Evolutionary conservation across 2,888 invertebrate genomes (phyloP).

Genomic region (Lingula anatina): DNA sequence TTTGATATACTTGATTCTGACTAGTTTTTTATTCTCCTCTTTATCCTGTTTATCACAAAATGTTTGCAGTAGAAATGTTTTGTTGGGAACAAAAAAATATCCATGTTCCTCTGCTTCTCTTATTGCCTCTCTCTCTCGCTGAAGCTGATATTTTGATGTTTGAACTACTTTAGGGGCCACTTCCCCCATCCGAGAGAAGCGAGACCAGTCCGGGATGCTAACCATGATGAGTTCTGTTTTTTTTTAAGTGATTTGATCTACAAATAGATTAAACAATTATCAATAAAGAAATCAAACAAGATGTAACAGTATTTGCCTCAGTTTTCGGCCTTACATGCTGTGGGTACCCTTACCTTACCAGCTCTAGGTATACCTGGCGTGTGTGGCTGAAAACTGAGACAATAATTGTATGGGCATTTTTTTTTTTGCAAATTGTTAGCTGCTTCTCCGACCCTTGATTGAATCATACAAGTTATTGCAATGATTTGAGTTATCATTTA

Average conservation of each 20-base stretch:
- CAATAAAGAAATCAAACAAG: too few relatives aligned
- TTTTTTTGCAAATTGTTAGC: too few relatives aligned
- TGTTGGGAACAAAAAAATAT: slow-evolving; percentile 31
- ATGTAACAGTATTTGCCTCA: too few relatives aligned
- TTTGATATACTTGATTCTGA: slow-evolving; percentile 24
- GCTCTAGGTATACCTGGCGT: too few relatives aligned
- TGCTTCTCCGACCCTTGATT: too few relatives aligned
- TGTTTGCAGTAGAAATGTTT: slow-evolving; percentile 25
- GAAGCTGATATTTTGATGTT: slow-evolving; percentile 31
- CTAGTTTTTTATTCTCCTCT: slow-evolving; percentile 20
- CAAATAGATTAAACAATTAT: too few relatives aligned
- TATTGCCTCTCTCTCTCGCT: slow-evolving; percentile 36
- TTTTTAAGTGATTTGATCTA: too few relatives aligned
- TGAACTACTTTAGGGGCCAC: slow-evolving; percentile 8
- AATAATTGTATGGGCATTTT: too few relatives aligned
- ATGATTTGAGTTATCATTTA: too few relatives aligned
- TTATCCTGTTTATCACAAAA: background rate
- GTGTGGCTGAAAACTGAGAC: too few relatives aligned
- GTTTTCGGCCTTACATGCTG: background rate
- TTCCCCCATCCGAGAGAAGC: slow-evolving; percentile 32
- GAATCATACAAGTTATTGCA: too few relatives aligned
- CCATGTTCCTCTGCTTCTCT: slow-evolving; percentile 24
- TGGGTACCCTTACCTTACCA: too few relatives aligned
- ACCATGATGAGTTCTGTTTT: slow-evolving; percentile 32
- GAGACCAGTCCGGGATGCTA: slow-evolving; percentile 47